phyloP scores from a whole-genome alignment of 2,888 invertebrate genomes.

The Allygus modestus region DNA sequence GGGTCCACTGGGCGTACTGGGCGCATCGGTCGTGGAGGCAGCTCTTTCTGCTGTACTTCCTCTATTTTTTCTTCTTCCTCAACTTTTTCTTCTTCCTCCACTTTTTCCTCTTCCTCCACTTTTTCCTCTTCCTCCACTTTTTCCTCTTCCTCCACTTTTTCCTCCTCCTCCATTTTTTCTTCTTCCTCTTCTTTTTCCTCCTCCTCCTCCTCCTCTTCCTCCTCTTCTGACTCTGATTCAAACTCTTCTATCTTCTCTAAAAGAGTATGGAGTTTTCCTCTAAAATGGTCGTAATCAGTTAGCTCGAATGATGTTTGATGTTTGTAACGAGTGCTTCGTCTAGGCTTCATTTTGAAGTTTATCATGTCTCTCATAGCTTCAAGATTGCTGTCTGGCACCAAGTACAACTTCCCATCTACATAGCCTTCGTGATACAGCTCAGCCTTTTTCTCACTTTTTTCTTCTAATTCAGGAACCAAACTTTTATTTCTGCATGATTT shows the following conservation, averaged over 20 bases:
- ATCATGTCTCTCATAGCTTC: conserved; percentile 52
- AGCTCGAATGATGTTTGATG: conserved; percentile 47
- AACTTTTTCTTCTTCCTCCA: conserved; percentile 13
- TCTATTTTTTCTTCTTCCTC: conserved; percentile 21
- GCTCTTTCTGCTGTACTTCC: conserved; percentile 14
- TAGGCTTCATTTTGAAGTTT: conserved; percentile 44
- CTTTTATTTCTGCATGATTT: background rate
- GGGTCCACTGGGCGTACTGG: background rate
- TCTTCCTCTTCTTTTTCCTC: background rate
- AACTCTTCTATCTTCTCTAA: conserved; percentile 15
- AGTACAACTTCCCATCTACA: conserved; percentile 36
- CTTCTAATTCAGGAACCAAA: background rate
- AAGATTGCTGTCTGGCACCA: conserved; percentile 49
- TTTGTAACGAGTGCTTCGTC: conserved; percentile 50
- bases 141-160: background rate
- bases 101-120: background rate
- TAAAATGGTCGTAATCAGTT: conserved; percentile 39
- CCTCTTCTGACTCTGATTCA: conserved; percentile 36
- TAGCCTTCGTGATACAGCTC: conserved; percentile 40
- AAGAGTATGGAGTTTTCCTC: background rate
- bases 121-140: background rate
- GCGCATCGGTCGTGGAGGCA: background rate
- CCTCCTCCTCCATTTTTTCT: conserved; percentile 4
- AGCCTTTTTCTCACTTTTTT: background rate
- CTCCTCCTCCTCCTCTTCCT: conserved; percentile 39